Conservation (phyloP, 1,140 invertebrate species). For the Caenorhabditis brenneri region DNA sequence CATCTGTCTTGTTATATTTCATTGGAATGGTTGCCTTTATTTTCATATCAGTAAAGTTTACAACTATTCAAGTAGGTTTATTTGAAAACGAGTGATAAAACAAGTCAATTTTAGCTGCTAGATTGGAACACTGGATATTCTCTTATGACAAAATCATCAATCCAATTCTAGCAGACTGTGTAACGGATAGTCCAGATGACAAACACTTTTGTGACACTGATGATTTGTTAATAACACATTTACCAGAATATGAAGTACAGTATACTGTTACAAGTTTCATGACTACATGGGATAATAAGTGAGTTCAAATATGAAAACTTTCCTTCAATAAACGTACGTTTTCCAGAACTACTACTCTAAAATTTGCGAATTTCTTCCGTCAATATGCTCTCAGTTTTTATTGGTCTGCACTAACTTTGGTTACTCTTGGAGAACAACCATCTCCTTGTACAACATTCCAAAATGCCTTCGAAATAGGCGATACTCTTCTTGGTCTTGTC, state of each 20-base stretch:
- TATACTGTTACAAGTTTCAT: neutral
- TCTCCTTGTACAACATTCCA: conserved; percentile 79
- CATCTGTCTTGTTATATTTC: conserved; percentile 87
- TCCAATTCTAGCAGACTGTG: conserved; percentile 34
- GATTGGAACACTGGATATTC: conserved; percentile 57
- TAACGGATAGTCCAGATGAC: neutral
- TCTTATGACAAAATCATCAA: conserved; percentile 54
- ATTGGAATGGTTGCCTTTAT: conserved; percentile 93
- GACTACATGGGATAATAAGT: conserved; percentile 42
- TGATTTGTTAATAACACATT: conserved; percentile 7
- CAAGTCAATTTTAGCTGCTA: conserved; percentile 48
- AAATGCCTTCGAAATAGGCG: conserved; percentile 84
- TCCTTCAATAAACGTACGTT: neutral
- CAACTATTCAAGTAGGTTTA: conserved; percentile 45
- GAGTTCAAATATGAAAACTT: neutral
- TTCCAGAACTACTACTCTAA: conserved; percentile 46
- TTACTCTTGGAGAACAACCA: conserved; percentile 80
- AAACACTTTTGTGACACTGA: conserved; percentile 18
- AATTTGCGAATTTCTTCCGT: conserved; percentile 58
- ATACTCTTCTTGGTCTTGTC: conserved; percentile 84
- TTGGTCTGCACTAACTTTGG: conserved; percentile 90
- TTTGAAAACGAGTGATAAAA: neutral
- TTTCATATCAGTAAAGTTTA: conserved; percentile 83
- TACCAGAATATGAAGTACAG: conserved; percentile 38
- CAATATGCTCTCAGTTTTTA: conserved; percentile 82